phyloP scores from a whole-genome alignment of 2,113 vertebrate species.

The Conger conger region DNA sequence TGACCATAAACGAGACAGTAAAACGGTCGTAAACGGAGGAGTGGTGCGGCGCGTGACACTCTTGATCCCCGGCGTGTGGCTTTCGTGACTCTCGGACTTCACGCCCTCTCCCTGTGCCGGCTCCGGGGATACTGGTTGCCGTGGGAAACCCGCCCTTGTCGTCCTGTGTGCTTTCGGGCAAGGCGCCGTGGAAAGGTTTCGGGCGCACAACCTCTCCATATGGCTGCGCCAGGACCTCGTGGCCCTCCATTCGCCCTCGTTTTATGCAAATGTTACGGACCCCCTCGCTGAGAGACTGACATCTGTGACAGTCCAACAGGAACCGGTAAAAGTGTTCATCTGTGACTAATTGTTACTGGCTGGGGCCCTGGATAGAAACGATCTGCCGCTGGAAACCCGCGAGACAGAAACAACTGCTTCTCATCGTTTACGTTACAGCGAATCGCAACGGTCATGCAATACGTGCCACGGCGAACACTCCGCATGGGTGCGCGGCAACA shows the following conservation, averaged over 20 bases:
- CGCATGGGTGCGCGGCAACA: neutral
- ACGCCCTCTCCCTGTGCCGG: constrained; percentile 5
- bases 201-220: constrained; percentile 32
- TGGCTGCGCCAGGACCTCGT: neutral
- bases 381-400: neutral
- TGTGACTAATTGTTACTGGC: constrained; percentile 7
- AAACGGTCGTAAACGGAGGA: constrained; percentile 34
- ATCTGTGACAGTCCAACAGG: neutral
- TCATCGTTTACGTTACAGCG: no score
- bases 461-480: neutral
- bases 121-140: neutral
- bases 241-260: constrained; percentile 51
- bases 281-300: constrained; percentile 28
- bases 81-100: constrained; percentile 28
- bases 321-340: neutral
- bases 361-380: neutral
- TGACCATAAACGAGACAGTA: constrained; percentile 47
- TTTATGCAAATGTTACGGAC: constrained; percentile 41
- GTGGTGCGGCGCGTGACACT: constrained; percentile 2
- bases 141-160: neutral
- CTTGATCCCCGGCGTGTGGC: neutral
- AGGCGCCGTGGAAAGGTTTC: constrained; percentile 15
- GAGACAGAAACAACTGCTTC: neutral
- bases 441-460: no score
- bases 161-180: neutral